These are phyloP conservation scores for Stomatorhinus ivindoensis DNA, from an alignment of 2,113 vertebrate species.

Conservation along the genomic window DNA sequence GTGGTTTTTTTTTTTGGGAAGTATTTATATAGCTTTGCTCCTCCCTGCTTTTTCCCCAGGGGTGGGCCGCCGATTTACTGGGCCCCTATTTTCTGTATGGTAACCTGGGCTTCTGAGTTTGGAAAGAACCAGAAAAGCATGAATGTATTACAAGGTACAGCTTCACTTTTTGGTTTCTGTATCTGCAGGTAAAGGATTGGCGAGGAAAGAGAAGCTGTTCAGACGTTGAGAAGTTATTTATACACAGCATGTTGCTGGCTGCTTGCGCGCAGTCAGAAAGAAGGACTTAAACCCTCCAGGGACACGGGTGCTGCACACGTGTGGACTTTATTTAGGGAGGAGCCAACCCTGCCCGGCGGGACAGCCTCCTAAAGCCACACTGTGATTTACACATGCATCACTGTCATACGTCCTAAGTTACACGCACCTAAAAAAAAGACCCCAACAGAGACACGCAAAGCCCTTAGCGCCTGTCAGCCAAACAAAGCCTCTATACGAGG, in stretches of 20 bases:
- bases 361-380: not conserved
- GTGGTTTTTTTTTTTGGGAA: conserved; percentile 5
- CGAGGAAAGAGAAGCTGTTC: not conserved
- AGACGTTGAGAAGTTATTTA: not conserved
- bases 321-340: not conserved
- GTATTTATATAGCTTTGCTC: not conserved
- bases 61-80: not conserved
- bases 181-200: not conserved
- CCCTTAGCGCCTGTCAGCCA: conserved; percentile 5
- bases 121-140: not conserved
- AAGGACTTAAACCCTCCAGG: not conserved
- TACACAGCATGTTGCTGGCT: not conserved
- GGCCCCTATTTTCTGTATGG: not conserved
- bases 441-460: not conserved
- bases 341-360: too few relatives aligned
- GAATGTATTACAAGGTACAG: not conserved
- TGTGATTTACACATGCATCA: not conserved
- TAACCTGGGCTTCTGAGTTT: not conserved
- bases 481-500: not conserved
- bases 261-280: not conserved
- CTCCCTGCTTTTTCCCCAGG: not conserved
- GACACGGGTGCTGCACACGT: not conserved
- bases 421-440: not conserved
- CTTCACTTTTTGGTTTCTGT: not conserved
- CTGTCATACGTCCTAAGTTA: not conserved